A percentile compares a stretch with the other conserved stretches of the same genome.
Evolutionary conservation across 2,888 invertebrate species (phyloP).

Genomic region (Athalia cordata): DNA sequence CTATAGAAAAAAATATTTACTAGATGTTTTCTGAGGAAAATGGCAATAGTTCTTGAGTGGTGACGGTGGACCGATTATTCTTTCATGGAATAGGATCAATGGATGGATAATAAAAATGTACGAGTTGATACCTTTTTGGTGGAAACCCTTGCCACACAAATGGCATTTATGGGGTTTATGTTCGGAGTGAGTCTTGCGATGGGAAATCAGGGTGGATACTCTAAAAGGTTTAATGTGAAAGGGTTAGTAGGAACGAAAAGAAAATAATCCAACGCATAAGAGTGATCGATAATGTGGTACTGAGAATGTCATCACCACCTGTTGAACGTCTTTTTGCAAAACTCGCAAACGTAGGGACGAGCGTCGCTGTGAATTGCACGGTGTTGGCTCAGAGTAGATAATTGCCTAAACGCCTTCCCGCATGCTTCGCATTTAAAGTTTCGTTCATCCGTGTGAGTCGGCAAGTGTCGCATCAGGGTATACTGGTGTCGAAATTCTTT

Average conservation of each 20-base stretch:
- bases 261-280: background rate
- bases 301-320: conserved; percentile 61
- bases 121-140: conserved; percentile 82
- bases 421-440: conserved; percentile 85
- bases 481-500: conserved; percentile 87
- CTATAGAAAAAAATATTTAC: too few relatives aligned
- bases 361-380: conserved; percentile 87
- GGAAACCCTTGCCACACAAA: conserved; percentile 86
- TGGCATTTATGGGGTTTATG: conserved; percentile 85
- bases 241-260: too few relatives aligned
- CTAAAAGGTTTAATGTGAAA: conserved; percentile 64
- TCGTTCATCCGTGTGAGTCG: conserved; percentile 85
- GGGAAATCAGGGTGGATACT: conserved; percentile 87
- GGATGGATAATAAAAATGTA: conserved; percentile 1
- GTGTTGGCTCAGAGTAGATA: conserved; percentile 86
- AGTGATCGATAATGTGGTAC: background rate
- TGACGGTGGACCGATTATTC: too few relatives aligned
- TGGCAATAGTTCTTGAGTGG: too few relatives aligned
- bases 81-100: background rate
- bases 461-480: conserved; percentile 84
- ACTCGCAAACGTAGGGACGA: conserved; percentile 84
- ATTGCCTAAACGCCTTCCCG: conserved; percentile 84
- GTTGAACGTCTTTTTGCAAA: conserved; percentile 86
- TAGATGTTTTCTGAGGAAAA: too few relatives aligned
- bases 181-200: conserved; percentile 85